Percentiles rank a stretch among this genome's conserved stretches.
These are phyloP conservation scores for Myotis myotis DNA, from an alignment of 2,797 vertebrate species.

Conservation along the genomic window DNA sequence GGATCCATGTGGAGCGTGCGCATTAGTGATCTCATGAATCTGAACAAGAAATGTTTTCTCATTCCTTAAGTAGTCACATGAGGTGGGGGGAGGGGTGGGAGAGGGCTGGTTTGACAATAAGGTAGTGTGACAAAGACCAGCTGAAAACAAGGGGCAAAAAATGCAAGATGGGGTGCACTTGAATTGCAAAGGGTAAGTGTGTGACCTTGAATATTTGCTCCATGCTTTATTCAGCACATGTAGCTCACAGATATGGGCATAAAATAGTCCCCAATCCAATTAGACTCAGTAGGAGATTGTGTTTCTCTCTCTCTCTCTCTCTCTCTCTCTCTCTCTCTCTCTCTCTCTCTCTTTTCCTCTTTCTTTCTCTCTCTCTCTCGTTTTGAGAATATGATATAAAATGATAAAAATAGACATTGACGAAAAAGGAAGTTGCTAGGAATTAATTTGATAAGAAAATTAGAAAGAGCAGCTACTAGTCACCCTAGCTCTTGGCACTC, in stretches of 20 bases:
- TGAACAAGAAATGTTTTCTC: not conserved
- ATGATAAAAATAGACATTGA: not conserved
- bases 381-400: not conserved
- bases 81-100: not conserved
- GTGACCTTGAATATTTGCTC: not conserved
- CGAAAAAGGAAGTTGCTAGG: not conserved
- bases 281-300: not conserved
- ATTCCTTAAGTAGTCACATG: not conserved
- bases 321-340: not conserved
- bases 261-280: not conserved
- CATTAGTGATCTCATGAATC: not conserved
- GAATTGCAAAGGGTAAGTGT: not conserved
- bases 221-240: not conserved
- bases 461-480: not conserved
- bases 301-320: not conserved
- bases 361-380: not conserved
- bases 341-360: not conserved
- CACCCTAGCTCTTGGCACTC: not conserved
- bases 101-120: not conserved
- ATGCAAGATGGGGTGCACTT: not conserved
- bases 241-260: not conserved
- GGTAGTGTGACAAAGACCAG: not conserved
- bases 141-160: not conserved
- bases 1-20: not conserved
- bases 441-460: conserved; percentile 6